phyloP scores from a whole-genome alignment of 1,140 invertebrate genomes.

The Whitmania pigra region DNA sequence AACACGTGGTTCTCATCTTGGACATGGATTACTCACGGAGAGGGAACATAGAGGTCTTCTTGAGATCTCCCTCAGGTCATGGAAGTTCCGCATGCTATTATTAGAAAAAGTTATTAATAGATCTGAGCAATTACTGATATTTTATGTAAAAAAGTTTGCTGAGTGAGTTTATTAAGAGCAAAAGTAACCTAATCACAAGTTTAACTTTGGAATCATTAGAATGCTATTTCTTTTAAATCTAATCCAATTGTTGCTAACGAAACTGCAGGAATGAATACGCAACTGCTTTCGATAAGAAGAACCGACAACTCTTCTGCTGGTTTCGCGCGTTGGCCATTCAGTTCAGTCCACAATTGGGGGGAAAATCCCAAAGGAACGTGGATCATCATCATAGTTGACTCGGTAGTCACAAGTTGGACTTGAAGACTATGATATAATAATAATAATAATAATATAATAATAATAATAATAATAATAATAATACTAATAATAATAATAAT shows the following conservation, averaged over 20 bases:
- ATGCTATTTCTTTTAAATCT: not conserved
- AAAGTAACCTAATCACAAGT: not conserved
- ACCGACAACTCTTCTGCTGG: conserved; percentile 89
- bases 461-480: not conserved
- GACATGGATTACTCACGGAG: conserved; percentile 72
- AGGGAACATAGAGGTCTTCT: conserved; percentile 44
- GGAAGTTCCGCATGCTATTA: not conserved
- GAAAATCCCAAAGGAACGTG: conserved; percentile 89
- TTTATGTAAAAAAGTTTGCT: not conserved
- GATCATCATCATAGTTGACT: conserved; percentile 39
- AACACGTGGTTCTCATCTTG: conserved; percentile 95
- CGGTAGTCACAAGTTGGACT: not conserved
- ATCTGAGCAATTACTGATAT: not conserved
- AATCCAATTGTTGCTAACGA: not conserved
- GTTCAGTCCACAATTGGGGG: conserved; percentile 99
- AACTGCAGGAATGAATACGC: conserved; percentile 15
- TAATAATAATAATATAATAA: too few relatives aligned
- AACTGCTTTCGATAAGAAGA: conserved; percentile 66
- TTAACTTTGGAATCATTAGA: not conserved
- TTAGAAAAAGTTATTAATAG: not conserved
- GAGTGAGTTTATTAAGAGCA: not conserved
- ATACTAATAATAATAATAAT: too few relatives aligned
- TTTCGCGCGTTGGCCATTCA: conserved; percentile 98
- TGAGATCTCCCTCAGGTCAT: conserved; percentile 19
- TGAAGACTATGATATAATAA: not conserved